Evolutionary conservation across 2,797 vertebrate species (phyloP).

Genomic region (Helostoma temminkii): DNA sequence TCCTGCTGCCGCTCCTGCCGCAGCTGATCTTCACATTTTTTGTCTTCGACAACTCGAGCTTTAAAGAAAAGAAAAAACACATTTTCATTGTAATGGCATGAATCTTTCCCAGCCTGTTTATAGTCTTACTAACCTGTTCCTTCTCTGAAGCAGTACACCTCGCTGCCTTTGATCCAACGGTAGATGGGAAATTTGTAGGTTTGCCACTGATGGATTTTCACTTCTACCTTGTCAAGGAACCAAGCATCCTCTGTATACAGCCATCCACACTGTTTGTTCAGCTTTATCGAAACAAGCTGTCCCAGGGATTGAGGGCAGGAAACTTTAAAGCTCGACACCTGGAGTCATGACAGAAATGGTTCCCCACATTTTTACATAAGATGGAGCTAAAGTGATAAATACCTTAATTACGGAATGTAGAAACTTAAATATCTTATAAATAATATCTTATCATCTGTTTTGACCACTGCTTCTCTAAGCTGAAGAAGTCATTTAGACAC

Average conservation of each 20-base stretch:
- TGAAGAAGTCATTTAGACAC: no score
- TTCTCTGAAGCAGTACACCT: slow-evolving; percentile 42
- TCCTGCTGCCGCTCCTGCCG: slow-evolving; percentile 21
- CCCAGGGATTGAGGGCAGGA: slow-evolving; percentile 17
- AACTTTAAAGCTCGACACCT: slow-evolving; percentile 14
- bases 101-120: no score
- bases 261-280: slow-evolving; percentile 16
- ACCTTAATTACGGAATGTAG: no score
- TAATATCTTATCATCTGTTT: no score
- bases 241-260: slow-evolving; percentile 31
- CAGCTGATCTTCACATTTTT: slow-evolving; percentile 19
- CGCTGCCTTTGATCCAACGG: slow-evolving; percentile 21
- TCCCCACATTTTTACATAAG: no score
- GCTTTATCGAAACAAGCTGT: slow-evolving; percentile 45
- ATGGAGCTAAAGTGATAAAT: no score
- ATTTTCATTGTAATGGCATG: no score
- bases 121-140: slow-evolving; percentile 18
- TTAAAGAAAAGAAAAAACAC: not conserved
- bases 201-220: slow-evolving; percentile 37
- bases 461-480: no score
- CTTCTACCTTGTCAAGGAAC: slow-evolving; percentile 32
- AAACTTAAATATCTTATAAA: no score
- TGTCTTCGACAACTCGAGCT: slow-evolving; percentile 36
- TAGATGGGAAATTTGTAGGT: slow-evolving; percentile 36
- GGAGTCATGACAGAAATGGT: not conserved